Percentiles rank a stretch among this genome's conserved stretches.
Conservation (phyloP, 2,797 vertebrate species). For the Myiotriccus ornatus region DNA sequence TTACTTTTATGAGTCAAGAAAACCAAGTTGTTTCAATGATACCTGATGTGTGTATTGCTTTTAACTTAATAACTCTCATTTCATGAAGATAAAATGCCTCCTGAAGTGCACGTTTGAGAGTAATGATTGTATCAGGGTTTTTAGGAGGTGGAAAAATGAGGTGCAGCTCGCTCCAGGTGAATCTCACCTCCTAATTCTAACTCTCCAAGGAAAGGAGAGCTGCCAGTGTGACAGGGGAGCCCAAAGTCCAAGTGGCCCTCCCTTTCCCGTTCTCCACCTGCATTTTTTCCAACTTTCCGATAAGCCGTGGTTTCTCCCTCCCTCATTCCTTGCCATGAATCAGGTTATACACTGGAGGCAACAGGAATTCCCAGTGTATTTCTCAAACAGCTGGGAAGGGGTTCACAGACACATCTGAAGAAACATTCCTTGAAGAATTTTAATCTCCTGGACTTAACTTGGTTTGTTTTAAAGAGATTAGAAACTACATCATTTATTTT, state of each 20-base stretch:
- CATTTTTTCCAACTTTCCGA: not conserved
- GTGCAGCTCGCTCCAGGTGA: not conserved
- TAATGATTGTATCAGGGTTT: not conserved
- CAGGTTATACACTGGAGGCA: not conserved
- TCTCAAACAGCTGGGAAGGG: not conserved
- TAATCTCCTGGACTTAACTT: not conserved
- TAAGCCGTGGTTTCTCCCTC: not conserved
- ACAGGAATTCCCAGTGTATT: not conserved
- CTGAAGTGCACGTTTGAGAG: constrained; percentile 34
- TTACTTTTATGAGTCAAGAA: not conserved
- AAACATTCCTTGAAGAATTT: not conserved
- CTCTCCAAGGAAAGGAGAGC: not conserved
- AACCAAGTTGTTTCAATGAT: not conserved
- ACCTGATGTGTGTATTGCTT: not conserved
- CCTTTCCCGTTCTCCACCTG: not conserved
- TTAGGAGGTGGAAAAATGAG: not conserved
- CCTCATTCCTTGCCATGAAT: not conserved
- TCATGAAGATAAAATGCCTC: constrained; percentile 47
- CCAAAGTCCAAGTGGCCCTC: not conserved
- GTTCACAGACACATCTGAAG: not conserved
- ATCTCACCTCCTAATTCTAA: not conserved
- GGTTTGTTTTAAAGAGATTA: not conserved
- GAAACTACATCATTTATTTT: not conserved
- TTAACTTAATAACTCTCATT: constrained; percentile 50
- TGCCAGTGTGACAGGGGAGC: not conserved